Base-by-base conservation (phyloP, 2,888 invertebrate species). In the Eupithecia centaureata region DNA sequence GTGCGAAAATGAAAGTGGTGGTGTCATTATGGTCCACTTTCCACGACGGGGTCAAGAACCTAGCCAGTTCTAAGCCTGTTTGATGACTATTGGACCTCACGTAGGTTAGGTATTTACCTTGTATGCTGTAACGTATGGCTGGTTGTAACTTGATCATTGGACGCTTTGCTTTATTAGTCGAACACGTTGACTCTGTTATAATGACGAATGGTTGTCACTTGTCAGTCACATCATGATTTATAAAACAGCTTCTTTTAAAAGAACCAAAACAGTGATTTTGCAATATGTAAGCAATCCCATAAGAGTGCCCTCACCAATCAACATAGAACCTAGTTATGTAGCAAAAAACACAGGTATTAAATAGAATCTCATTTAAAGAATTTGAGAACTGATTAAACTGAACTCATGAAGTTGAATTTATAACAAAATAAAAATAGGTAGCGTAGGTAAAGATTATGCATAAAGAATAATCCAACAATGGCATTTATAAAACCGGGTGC, bases 1-100 rank as follows among this genome's bases (percentile, higher is more conserved):
- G 93, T 92, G 92, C 90, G 94, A 94, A 94, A 94, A 94, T 92
- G 94, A 94, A 94, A 93, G 94, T 94, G 87, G 89, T 94, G 80
- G 80, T 90, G 93, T 90, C 88, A 92, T 91, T 89, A 90, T 91
- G 91, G 86, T 91, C 88, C 87, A 92, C 92, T 93, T 92, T 92
- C 92, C 90, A 90, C 84, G 84, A 73, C 77, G 85, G 84, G 93
- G 91, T 91, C 89, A 88, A 91, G 85, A 87, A 91, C 89, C 92
- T 82, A 82, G 80, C 84, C 82, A 80, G 83, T 81, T 86, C 85
- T 86, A 83, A 86, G 82, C 83, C 75, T 76, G 82, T 78, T 82
- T 76, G 79, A 75, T 84, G 64, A 79, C 86, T 80, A 78, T 79
- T 82, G 77, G 79, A 79, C 78, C 75, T 73, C 76, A 71, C 71